Evolutionary conservation across 2,888 invertebrate species (phyloP), one percentile per base, ranked within the genome.

Genomic region (Drosophila emarginata): DNA sequence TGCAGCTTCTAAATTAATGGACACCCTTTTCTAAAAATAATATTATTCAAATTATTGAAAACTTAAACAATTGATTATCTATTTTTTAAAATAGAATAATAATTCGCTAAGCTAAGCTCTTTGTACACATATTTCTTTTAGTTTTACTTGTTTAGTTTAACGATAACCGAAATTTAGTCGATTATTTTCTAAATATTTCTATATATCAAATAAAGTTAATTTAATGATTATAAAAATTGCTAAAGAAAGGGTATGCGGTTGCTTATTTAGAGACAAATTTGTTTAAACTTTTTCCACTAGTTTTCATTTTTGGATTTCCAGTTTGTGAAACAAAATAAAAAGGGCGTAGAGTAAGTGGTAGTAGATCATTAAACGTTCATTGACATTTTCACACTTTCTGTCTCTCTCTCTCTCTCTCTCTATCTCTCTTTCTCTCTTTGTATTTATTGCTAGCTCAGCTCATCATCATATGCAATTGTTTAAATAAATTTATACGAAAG

Each of bases 281-380:
- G 53, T 53, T 45, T 2, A 45, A 45, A 45, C 52, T 62, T 53
- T 45, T 69, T 69, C 69, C 70, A 63, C 59, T 64, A 64, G 64
- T 70, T 70, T 53, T 52, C 39, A 23, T 23, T 63, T 45, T 21
- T 32, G 12, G 45, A 15, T 50, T 51, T 23, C 2, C 12, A 21
- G 52, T 18, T 14, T 56, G 56, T 62, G 64, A 62, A 64, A 62
- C 54, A 61, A 68, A 59, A 69, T 80, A 80, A 80, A 84, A 80
- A 84, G 80, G 80, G 80, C 77, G 74, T 77, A 15, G 61, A 79
- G 67, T 59, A 69, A 63, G 58, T 58, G 76, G 76, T 81, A 77
- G 67, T 59, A 69, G 62, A 60, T 59, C 80, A 76, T 81, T 79
- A 82, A 81, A 56, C 82, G 80, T 81, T 81, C 85, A 76, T 85